These are phyloP conservation scores for Acipenser ruthenus DNA, from an alignment of 2,797 vertebrate genomes.

Conservation along the genomic window DNA sequence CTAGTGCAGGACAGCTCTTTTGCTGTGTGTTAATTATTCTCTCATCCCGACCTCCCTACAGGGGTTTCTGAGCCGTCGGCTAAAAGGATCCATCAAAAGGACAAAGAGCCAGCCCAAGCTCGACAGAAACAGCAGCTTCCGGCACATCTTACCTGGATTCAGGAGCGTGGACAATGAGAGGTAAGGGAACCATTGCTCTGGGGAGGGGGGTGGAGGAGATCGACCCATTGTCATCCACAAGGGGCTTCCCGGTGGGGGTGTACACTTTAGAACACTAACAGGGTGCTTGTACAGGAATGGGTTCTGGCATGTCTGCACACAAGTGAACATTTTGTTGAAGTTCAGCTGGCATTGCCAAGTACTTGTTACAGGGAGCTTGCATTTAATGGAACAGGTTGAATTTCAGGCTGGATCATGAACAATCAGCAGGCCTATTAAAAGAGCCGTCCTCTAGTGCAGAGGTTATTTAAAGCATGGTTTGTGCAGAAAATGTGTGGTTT, in stretches of 20 bases:
- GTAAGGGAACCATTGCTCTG: constrained; percentile 48
- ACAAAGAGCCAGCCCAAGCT: constrained; percentile 98
- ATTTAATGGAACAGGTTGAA: no score
- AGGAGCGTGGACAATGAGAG: constrained; percentile 89
- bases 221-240: neutral
- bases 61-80: constrained; percentile 92
- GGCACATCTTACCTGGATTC: constrained; percentile 92
- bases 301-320: no score
- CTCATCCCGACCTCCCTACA: constrained; percentile 41
- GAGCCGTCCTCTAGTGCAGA: no score
- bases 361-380: no score
- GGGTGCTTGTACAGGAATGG: no score
- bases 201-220: neutral
- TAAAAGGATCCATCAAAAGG: constrained; percentile 96
- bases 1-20: neutral
- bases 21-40: constrained; percentile 16
- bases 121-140: constrained; percentile 96
- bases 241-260: neutral
- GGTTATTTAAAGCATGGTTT: no score
- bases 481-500: no score
- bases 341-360: no score
- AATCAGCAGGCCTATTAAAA: no score
- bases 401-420: no score
- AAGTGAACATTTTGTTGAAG: no score
- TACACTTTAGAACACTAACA: no score